Conservation (phyloP, 2,797 vertebrate genomes). For the Sebastes vulpes region DNA sequence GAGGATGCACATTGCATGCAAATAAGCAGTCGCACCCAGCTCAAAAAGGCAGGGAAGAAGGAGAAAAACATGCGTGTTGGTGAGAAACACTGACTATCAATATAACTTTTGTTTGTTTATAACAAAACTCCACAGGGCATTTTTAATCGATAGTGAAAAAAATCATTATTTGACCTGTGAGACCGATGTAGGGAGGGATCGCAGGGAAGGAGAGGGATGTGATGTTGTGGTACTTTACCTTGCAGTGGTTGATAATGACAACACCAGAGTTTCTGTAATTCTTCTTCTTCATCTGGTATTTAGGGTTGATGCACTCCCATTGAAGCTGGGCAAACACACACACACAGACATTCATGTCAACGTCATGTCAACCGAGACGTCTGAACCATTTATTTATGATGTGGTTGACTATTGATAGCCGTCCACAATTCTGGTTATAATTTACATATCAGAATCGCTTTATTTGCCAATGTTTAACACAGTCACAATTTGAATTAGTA, state of each 20-base stretch:
- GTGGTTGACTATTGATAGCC: background rate
- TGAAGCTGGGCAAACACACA: slow-evolving; percentile 86
- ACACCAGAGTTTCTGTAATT: slow-evolving; percentile 98
- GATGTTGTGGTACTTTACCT: slow-evolving; percentile 84
- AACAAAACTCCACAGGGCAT: background rate
- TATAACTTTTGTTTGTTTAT: background rate
- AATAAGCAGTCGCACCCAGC: background rate
- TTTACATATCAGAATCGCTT: background rate
- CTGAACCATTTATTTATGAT: background rate
- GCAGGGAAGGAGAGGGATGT: background rate
- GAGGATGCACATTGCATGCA: background rate
- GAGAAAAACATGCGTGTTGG: background rate
- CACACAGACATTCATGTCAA: background rate
- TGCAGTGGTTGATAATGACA: slow-evolving; percentile 96
- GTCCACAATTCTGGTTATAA: background rate
- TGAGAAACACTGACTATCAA: background rate
- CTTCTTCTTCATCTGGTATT: slow-evolving; percentile 99
- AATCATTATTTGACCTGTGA: background rate
- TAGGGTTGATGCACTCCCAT: slow-evolving; percentile 99
- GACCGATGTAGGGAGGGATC: background rate
- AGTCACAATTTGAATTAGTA: too few species aligned
- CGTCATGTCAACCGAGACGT: background rate
- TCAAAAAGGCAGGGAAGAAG: background rate
- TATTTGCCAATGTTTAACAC: too few species aligned
- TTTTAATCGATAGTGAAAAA: background rate